Base-by-base conservation (phyloP, 1,140 invertebrate genomes). In the Drosophila pallidifrons region DNA sequence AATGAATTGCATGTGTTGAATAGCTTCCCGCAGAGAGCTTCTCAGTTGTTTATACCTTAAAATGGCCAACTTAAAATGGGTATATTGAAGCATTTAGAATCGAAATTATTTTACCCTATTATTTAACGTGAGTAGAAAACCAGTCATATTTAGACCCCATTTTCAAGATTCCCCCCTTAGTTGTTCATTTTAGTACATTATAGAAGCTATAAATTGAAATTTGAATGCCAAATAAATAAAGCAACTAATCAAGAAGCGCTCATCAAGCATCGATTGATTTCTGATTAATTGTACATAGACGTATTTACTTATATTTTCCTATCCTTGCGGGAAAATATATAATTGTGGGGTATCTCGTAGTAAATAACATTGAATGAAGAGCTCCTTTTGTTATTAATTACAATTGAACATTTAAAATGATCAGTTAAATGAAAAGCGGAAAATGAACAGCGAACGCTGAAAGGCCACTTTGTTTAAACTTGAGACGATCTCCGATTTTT, bases 391-490 rank as follows among this genome's bases (percentile, higher is more conserved):
- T 13, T 52, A 43, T 64, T 41, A 64, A 64, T 52, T 64, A 51
- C 49, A 43, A 43, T 64, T 35, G 60, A 38, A 63, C 47, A 63
- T 38, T 45, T 54, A 41, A 52, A 65, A 55, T 65, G 49, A 65
- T 65, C 51, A 55, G 51, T 65, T 65, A 54, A 54, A 65, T 46
- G 51, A 30, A 55, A 55, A 54, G 63, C 51, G 51, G 63, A 65
- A 65, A 65, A 54, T 43, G 63, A 55, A 55, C 61, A 64, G 30
- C 46, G 10, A 51, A 38, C 30, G 41, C 28, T 65, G 51, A 65
- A 55, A 65, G 51, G 51, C 63, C 51, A 55, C 55, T 54, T 65
- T 65, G 63, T 55, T 55, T 65, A 65, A 65, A 65, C 41, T 65
- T 55, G 45, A 65, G 63, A 55, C 51, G 41, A 55, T 55, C 51